Evolutionary conservation across 2,888 invertebrate genomes (phyloP), one percentile per base, ranked within the genome.

Genomic region (Ischnura elegans): DNA sequence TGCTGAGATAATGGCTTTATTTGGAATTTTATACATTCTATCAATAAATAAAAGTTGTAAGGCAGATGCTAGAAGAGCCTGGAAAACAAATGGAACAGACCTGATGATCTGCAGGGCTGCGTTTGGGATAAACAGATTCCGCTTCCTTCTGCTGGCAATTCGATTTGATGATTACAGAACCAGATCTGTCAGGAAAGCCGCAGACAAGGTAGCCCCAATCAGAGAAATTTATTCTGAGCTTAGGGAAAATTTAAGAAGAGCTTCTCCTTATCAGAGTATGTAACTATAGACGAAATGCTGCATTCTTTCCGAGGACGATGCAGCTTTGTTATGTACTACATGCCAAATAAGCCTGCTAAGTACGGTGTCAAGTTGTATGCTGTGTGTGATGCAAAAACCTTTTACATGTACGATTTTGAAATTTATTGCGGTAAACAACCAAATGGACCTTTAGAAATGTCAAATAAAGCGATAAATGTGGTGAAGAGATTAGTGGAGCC

Each of bases 281-380:
- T 94, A 25, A 94, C 94, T 36, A 94, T 94, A 42, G 94, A 95
- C 46, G 94, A 94, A 93, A 94, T 94, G 94, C 84, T 94, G 6
- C 94, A 94, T 47, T 93, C 93, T 43, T 94, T 94, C 85, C n/a
- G 94, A 47, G 94, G 94, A 25, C 61, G 94, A 0, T 94, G 94
- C 61, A 86, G 93, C 66, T 95, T 94, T 87, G 45, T 10, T 45
- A 90, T 29, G n/a, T n/a, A n/a, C n/a, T 93, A 93, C 61, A 94
- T 94, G 90, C 94, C 94, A 5, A 55, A 43, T 47, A 94, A 94
- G 90, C 94, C 94, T 16, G 94, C 47, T n/a, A 93, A 93, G 46
- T 93, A 94, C 25, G 93, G 94, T 10, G 29, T 94, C 42, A 94
- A 94, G 76, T 85, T 93, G 43, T 95, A n/a, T n/a, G n/a, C n/a